A percentile compares a stretch with the other conserved stretches of the same genome.
phyloP scores from a whole-genome alignment of 2,797 vertebrate species.

The Ctenochaetus hawaiiensis region DNA sequence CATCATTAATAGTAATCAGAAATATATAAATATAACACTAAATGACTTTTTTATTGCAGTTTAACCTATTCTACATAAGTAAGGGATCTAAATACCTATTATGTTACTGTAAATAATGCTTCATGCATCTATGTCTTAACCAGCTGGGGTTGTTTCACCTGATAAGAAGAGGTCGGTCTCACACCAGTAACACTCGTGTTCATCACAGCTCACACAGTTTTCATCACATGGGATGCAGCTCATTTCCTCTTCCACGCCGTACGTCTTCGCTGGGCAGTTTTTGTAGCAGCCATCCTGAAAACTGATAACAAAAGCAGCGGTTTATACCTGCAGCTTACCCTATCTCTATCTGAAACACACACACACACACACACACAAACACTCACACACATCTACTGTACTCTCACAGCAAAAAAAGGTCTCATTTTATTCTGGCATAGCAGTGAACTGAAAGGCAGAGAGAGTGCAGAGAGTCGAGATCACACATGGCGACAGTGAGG shows the following conservation, averaged over 20 bases:
- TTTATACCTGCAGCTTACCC: conserved; percentile 23
- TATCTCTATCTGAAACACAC: background rate
- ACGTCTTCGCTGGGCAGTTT: conserved; percentile 91
- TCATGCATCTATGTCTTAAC: background rate
- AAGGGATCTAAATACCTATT: background rate
- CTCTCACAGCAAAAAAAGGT: conserved; percentile 40
- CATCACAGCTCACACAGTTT: conserved; percentile 89
- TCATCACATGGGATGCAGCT: conserved; percentile 86
- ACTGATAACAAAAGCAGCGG: conserved; percentile 76
- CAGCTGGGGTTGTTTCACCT: conserved; percentile 78
- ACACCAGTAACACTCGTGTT: conserved; percentile 89
- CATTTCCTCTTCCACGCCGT: conserved; percentile 81
- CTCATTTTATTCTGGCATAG: conserved; percentile 38
- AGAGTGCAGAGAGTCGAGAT: conserved; percentile 55
- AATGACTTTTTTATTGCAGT: too few relatives aligned
- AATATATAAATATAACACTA: too few relatives aligned
- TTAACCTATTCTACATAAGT: background rate
- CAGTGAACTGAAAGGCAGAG: conserved; percentile 49
- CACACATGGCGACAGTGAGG: conserved; percentile 65
- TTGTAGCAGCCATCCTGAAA: conserved; percentile 90
- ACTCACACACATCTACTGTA: conserved; percentile 19
- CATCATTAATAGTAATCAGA: too few relatives aligned
- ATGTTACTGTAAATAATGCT: background rate
- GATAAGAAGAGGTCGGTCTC: conserved; percentile 91
- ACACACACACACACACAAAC: conserved; percentile 14